phyloP scores from a whole-genome alignment of 2,797 vertebrate genomes.

The Rhincodon typus region DNA sequence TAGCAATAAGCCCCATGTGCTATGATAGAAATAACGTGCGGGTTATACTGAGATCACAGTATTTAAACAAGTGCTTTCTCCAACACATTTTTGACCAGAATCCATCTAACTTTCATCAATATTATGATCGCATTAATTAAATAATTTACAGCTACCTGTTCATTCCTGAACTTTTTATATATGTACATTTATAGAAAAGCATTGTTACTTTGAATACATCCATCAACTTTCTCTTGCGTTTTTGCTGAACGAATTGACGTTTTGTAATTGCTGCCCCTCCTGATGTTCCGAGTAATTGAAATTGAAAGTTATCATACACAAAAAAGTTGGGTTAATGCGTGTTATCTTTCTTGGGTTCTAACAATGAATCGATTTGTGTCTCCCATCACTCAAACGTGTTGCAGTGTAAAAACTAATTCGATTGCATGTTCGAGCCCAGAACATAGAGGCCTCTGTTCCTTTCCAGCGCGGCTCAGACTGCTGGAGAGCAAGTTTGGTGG shows the following conservation, averaged over 20 bases:
- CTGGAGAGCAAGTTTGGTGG: neutral
- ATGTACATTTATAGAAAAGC: neutral
- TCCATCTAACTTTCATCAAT: neutral
- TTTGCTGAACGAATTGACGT: neutral
- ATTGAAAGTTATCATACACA: neutral
- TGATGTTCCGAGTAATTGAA: neutral
- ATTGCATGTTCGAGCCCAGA: neutral
- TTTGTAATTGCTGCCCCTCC: neutral
- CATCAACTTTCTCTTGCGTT: neutral
- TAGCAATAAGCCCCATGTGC: neutral
- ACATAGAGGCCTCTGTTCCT: neutral
- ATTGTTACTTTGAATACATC: neutral
- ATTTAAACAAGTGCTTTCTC: neutral
- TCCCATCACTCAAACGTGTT: neutral
- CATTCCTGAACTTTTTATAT: neutral
- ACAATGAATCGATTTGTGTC: neutral
- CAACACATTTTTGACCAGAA: neutral
- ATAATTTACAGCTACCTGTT: neutral
- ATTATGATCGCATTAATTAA: neutral
- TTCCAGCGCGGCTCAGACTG: neutral
- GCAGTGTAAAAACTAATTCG: slow-evolving; percentile 16
- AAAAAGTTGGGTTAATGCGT: neutral
- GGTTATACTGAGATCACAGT: neutral
- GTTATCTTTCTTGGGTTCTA: neutral
- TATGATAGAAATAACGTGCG: neutral